Evolutionary conservation across 2,888 invertebrate species (phyloP), one percentile per base, ranked within the genome.

Genomic region (Melolontha melolontha): DNA sequence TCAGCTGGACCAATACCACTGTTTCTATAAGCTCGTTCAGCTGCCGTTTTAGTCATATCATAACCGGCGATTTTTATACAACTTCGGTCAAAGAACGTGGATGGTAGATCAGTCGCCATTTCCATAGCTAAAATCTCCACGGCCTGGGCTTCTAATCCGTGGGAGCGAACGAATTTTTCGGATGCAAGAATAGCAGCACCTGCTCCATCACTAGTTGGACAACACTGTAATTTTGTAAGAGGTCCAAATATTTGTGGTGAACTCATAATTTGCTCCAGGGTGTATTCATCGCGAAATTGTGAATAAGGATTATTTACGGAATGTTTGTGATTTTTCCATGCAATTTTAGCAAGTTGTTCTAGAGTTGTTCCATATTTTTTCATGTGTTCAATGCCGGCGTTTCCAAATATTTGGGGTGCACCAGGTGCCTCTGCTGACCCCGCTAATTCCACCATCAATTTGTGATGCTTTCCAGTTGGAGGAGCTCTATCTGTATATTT

Each of bases 41-140:
- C 90, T 40, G 97, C 97, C 59, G 88, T 82, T 74, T 90, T 92
- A 0, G 95, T 95, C 97, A 98, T 97, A 77, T 98, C 98, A 80
- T 91, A 96, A 0, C 98, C 98, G 41, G 93, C 87, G 78, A 92
- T 83, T 83, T 92, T 91, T 74, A 95, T 93, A 78, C 91, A 90
- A 34, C 93, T 94, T 73, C 89, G 89, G 70, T 92, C 93, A 7
- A 86, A 85, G 77, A 98, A 98, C 0, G 96, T 92, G 0, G 92
- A 91, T 4, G 92, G 89, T 0, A 93, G 88, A 81, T 99, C 99
- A 0, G 97, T 97, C 0, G 92, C 90, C 96, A 99, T 96, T 86
- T 97, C 96, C 92, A 98, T 95, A 22, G 94, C 97, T 63, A 98
- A 83, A 73, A 99, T 97, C 85, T 98, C 98, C 0, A 99, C 93